These are phyloP conservation scores for Psittacula derbiana DNA, from an alignment of 2,797 vertebrate species.

Conservation along the genomic window DNA sequence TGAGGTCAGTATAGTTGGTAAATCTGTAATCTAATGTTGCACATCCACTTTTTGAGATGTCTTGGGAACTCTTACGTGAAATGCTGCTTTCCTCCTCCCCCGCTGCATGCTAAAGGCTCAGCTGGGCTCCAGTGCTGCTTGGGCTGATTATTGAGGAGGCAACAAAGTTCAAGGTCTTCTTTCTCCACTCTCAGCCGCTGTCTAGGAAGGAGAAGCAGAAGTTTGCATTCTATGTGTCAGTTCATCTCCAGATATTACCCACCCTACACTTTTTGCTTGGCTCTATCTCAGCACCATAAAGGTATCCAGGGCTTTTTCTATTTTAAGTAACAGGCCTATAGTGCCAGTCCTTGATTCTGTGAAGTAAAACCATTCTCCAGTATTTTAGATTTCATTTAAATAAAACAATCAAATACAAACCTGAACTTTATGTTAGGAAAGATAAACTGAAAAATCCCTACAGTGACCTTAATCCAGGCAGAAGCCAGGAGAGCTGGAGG, in stretches of 20 bases:
- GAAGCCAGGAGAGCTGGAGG: neutral
- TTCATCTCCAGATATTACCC: neutral
- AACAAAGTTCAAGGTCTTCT: neutral
- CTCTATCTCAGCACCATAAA: neutral
- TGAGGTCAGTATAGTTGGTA: neutral
- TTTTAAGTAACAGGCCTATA: neutral
- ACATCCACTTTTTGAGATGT: rapidly evolving
- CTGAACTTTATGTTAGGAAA: neutral
- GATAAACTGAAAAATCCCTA: neutral
- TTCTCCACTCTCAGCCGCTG: neutral
- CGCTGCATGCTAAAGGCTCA: neutral
- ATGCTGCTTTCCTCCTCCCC: neutral
- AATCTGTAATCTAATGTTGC: neutral
- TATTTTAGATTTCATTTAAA: neutral
- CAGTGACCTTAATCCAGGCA: neutral
- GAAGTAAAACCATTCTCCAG: neutral
- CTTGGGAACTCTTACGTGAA: neutral
- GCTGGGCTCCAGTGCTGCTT: neutral
- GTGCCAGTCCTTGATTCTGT: neutral
- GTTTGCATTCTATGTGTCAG: neutral
- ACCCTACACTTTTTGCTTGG: neutral
- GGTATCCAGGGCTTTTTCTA: neutral
- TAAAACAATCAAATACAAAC: neutral
- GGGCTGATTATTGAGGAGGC: neutral
- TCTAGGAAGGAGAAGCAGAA: neutral